Base-by-base conservation (phyloP, 2,888 invertebrate species). In the Enchytraeus crypticus region DNA sequence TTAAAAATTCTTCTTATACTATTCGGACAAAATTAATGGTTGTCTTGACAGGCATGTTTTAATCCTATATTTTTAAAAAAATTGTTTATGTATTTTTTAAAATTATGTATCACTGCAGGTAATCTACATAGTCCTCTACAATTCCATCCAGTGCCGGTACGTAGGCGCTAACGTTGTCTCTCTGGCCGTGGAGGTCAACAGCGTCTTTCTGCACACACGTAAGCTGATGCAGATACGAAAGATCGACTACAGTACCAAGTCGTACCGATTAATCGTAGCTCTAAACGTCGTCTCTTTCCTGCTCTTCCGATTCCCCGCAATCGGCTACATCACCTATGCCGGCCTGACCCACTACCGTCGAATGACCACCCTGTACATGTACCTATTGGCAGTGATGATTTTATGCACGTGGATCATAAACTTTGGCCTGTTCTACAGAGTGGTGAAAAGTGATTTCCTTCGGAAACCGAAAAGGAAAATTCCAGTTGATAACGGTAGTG, bases 131-230 rank as follows among this genome's bases (percentile, higher is more conserved):
- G 21, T 57, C 29, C 3, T 57, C 4, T 57, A 57, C 57, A 43
- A 57, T 30, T 18, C 46, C 14, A 29, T 32, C 3, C 5, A n/a
- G 29, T 46, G 3, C 30, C 30, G 18, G 27, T 57, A 45, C 47
- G 21, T 57, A 23, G 57, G 57, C 29, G 43, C 18, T 14, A 30
- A 26, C 3, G 32, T 46, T 46, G 57, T 57, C 29, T 27, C 46
- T 21, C 57, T 57, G 27, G 46, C 29, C 21, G 57, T 57, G n/a
- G 57, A 57, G 30, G 26, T 57, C 27, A 57, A 57, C 57, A 57
- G 57, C 47, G 30, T 57, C 45, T 57, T 57, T n/a, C 57, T 57
- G 30, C 57, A 57, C 43, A 38, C 23, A 23, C 57, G 57, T 18
- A 57, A 57, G 57, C 29, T 57, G 30, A 43, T 57, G 46, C 49